These are phyloP conservation scores for Myotis brandtii DNA, from an alignment of 2,113 vertebrate species.

Conservation along the genomic window DNA sequence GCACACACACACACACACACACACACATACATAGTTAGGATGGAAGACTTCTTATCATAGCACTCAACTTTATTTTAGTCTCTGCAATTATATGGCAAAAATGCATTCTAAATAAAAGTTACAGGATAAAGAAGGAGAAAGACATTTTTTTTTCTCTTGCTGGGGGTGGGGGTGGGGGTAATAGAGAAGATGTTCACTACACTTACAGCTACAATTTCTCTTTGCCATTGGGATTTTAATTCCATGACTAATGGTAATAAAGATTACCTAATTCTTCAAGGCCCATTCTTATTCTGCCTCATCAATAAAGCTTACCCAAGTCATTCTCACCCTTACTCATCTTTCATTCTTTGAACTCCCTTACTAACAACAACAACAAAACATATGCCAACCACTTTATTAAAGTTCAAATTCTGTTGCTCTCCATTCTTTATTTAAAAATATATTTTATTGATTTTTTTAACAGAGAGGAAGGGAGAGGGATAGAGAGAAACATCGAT, in stretches of 20 bases:
- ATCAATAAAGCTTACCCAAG: neutral
- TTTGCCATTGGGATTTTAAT: neutral
- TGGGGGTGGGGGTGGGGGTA: neutral
- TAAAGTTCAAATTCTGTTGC: neutral
- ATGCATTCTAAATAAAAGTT: neutral
- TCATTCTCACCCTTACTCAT: neutral
- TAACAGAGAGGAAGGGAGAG: neutral
- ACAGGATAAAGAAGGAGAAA: conserved; percentile 29
- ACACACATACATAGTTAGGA: neutral
- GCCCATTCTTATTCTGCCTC: neutral
- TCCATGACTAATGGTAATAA: neutral
- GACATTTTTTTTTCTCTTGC: neutral
- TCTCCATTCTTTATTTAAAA: neutral
- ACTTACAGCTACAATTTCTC: neutral
- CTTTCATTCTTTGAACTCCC: neutral
- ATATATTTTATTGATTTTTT: neutral
- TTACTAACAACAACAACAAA: neutral
- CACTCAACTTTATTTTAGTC: conserved; percentile 50
- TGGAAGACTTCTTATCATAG: conserved; percentile 17
- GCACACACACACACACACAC: neutral
- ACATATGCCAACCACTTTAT: neutral
- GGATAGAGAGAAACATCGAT: neutral
- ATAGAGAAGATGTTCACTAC: neutral
- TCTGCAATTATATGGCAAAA: conserved; percentile 32
- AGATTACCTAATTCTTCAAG: neutral